Base-by-base conservation (phyloP, 2,888 invertebrate genomes). In the Xylota sylvarum region DNA sequence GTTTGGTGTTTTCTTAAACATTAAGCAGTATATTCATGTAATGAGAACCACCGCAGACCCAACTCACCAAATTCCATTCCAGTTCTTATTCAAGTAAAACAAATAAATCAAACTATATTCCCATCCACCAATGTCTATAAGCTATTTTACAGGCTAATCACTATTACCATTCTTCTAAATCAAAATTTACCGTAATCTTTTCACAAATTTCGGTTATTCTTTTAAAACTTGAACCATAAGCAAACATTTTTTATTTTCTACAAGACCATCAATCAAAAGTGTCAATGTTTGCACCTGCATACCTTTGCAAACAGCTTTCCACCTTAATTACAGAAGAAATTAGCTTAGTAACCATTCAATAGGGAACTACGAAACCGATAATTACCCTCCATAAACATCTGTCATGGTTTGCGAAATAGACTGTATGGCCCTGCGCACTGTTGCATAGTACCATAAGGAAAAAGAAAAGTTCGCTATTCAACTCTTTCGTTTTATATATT, bases 241-340 rank as follows among this genome's bases (percentile, higher is more conserved):
- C 35, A 50, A 48, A 35, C 72, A 72, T 10, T 23, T 23, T 23
- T 23, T 72, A 5, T 40, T 19, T n/a, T 6, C 69, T 9, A 43
- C 27, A 30, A n/a, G 48, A 50, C 12, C 85, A 81, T 86, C 55
- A 77, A 86, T 86, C 86, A 86, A 62, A 67, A 43, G 12, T 77
- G 72, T 69, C 77, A 81, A 67, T 50, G 23, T 46, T 30, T 67
- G 55, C 76, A 86, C 67, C 81, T 81, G 86, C 77, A 70, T 77
- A 37, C 52, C 17, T 43, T 30, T 27, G 4, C 27, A 3, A 27
- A 10, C 46, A 23, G 70, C 76, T 64, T 77, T 81, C 30, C 23
- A 62, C 32, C 37, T 73, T 86, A 86, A 86, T 86, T 86, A 73
- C 86, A 37, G 35, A 76, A 72, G 81, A 73, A 86, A 81, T 81